Evolutionary conservation across 2,888 invertebrate species (phyloP).

Genomic region (Melipona bicolor): DNA sequence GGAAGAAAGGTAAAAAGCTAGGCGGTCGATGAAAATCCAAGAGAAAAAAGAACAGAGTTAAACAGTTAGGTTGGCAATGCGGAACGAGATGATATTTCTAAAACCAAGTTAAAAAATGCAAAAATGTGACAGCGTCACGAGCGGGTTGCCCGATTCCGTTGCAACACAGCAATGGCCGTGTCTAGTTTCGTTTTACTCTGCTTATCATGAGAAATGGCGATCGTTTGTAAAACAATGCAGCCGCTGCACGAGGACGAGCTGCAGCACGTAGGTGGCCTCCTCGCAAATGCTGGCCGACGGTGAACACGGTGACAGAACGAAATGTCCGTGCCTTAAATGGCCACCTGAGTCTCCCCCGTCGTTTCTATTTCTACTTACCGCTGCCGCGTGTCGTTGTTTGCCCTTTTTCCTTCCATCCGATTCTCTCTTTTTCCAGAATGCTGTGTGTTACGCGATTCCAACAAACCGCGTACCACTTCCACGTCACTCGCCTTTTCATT

Average conservation of each 20-base stretch:
- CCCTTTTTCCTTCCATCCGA: constrained; percentile 39
- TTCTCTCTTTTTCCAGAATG: constrained; percentile 44
- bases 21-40: background rate
- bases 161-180: constrained; percentile 57
- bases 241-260: constrained; percentile 66
- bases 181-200: constrained; percentile 78
- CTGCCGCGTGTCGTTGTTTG: constrained; percentile 58
- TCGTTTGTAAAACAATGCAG: constrained; percentile 78
- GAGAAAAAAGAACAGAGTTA: background rate
- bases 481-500: constrained; percentile 38
- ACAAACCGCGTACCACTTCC: constrained; percentile 38
- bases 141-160: constrained; percentile 37
- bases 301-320: constrained; percentile 83
- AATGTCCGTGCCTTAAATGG: constrained; percentile 83
- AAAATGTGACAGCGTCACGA: constrained; percentile 44
- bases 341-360: constrained; percentile 72
- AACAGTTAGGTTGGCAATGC: background rate
- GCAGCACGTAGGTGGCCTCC: constrained; percentile 81
- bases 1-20: background rate
- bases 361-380: constrained; percentile 55
- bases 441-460: constrained; percentile 34
- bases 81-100: background rate
- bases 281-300: constrained; percentile 68
- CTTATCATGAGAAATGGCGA: constrained; percentile 79
- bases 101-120: constrained; percentile 15